phyloP scores from a whole-genome alignment of 2,888 invertebrate species.

The Coleophora flavipennella region DNA sequence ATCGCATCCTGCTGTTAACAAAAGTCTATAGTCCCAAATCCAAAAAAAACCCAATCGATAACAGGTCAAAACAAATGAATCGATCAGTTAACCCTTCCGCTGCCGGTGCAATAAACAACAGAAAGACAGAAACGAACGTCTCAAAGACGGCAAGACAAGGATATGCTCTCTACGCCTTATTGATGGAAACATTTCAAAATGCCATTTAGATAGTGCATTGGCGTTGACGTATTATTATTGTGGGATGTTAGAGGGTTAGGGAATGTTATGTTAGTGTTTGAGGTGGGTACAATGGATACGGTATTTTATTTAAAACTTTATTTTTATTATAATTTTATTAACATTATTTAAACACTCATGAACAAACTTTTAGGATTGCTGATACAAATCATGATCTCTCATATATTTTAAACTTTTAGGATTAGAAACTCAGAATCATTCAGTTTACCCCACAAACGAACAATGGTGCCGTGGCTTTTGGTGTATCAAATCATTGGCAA shows the following conservation, averaged over 20 bases:
- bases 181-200: conserved; percentile 70
- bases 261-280: background rate
- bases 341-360: too few species aligned
- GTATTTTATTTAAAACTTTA: conserved; percentile 6
- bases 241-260: conserved; percentile 14
- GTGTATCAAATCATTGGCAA: too few species aligned
- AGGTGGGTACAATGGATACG: conserved; percentile 12
- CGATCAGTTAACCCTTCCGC: conserved; percentile 2
- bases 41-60: too few species aligned
- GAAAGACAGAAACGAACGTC: conserved; percentile 28
- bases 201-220: conserved; percentile 64
- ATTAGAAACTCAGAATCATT: too few species aligned
- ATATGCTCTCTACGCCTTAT: conserved; percentile 59
- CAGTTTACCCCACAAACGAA: too few species aligned
- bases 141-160: conserved; percentile 42
- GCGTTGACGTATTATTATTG: conserved; percentile 67
- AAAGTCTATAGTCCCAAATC: too few species aligned
- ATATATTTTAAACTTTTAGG: too few species aligned
- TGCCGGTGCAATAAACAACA: conserved; percentile 25
- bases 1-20: too few species aligned
- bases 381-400: too few species aligned
- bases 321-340: too few species aligned
- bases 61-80: background rate
- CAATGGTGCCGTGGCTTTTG: too few species aligned
- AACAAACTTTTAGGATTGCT: too few species aligned